phyloP scores from a whole-genome alignment of 2,888 invertebrate species.

The Linyphia triangularis region DNA sequence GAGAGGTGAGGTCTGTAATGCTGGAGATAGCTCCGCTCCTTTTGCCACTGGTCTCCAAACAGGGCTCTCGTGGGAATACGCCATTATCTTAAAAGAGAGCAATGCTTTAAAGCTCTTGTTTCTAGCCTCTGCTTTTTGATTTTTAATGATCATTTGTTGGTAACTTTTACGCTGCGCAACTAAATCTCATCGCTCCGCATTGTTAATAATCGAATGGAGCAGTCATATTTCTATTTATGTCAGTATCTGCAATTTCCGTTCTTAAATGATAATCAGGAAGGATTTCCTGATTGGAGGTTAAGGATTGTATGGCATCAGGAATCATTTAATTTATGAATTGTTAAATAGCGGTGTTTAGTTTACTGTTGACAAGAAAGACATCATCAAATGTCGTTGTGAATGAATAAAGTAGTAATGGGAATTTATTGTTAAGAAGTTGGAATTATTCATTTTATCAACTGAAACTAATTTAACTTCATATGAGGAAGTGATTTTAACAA shows the following conservation, averaged over 20 bases:
- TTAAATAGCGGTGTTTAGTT: not conserved
- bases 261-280: not conserved
- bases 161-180: not conserved
- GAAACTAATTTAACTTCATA: no score
- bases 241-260: not conserved
- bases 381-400: not conserved
- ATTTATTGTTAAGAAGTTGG: no score
- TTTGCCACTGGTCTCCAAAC: conserved; percentile 52
- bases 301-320: not conserved
- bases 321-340: conserved; percentile 3
- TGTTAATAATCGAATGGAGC: not conserved
- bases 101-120: conserved; percentile 54
- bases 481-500: no score
- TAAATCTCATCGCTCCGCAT: not conserved
- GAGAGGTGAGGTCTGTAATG: conserved; percentile 52
- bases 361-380: not conserved
- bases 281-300: not conserved
- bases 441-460: no score
- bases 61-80: conserved; percentile 23
- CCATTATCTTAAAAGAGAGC: conserved; percentile 61
- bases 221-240: not conserved
- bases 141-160: conserved; percentile 50
- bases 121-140: conserved; percentile 9
- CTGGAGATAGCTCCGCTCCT: conserved; percentile 63
- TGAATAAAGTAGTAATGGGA: no score